Percentiles rank a stretch among this genome's conserved stretches.
Conservation (phyloP, 2,888 invertebrate genomes). For the Bhutanitis thaidina region DNA sequence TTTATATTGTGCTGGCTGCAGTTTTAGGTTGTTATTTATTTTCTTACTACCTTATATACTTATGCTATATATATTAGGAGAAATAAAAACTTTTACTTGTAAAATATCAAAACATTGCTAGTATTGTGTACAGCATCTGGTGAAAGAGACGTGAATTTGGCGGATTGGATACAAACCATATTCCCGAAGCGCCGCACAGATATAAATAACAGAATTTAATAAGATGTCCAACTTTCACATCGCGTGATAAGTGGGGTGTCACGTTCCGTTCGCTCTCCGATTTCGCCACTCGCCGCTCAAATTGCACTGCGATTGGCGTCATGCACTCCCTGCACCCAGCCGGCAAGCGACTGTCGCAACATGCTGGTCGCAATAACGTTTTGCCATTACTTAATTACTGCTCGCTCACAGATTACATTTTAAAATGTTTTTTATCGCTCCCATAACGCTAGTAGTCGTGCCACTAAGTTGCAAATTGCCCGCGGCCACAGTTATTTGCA, state of each 20-base stretch:
- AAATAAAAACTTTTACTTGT: too few relatives aligned
- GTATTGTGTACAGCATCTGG: too few relatives aligned
- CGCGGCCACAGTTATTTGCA: slow-evolving; percentile 21
- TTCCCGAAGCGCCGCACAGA: slow-evolving; percentile 40
- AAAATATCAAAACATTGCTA: too few relatives aligned
- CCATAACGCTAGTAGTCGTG: background rate
- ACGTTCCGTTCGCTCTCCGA: slow-evolving; percentile 67
- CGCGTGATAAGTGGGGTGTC: slow-evolving; percentile 70
- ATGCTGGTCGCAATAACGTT: slow-evolving; percentile 25
- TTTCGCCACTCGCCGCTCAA: slow-evolving; percentile 67
- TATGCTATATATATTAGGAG: background rate
- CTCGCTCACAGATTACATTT: slow-evolving; percentile 19
- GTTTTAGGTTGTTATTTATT: slow-evolving; percentile 21
- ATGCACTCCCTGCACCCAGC: slow-evolving; percentile 45
- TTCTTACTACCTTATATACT: slow-evolving; percentile 3
- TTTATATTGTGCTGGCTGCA: slow-evolving; percentile 55
- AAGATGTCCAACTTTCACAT: slow-evolving; percentile 68
- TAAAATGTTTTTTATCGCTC: slow-evolving; percentile 20
- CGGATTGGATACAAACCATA: slow-evolving; percentile 23
- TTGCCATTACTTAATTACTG: slow-evolving; percentile 28
- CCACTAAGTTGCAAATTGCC: background rate
- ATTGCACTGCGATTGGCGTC: slow-evolving; percentile 55
- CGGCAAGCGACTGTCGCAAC: slow-evolving; percentile 41
- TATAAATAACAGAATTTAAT: slow-evolving; percentile 67
- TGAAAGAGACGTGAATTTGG: slow-evolving; percentile 1